Percentiles rank a stretch among this genome's conserved stretches.
These are phyloP conservation scores for Neodiprion virginianus DNA, from an alignment of 1,140 invertebrate species.

Conservation along the genomic window DNA sequence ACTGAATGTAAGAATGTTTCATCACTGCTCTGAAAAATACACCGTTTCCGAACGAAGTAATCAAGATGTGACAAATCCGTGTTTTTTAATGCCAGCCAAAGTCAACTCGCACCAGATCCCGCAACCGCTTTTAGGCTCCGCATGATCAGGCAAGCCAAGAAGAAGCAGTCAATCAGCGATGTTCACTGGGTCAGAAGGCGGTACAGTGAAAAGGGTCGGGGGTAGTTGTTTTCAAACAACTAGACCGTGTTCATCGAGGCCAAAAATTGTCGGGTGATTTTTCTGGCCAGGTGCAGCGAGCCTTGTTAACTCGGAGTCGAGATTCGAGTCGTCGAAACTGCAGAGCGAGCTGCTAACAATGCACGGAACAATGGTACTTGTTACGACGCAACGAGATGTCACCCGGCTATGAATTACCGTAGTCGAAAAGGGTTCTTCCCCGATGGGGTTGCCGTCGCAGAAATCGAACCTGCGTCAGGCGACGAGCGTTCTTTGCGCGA, in stretches of 20 bases:
- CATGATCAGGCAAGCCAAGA: too few species aligned
- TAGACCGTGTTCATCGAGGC: not conserved
- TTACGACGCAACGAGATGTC: conserved; percentile 6
- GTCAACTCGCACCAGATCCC: too few species aligned
- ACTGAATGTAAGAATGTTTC: too few species aligned
- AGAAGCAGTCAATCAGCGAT: too few species aligned
- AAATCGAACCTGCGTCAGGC: not conserved
- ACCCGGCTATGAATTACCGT: not conserved
- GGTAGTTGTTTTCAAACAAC: too few species aligned
- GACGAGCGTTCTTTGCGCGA: not conserved
- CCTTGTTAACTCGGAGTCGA: not conserved
- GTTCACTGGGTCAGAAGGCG: too few species aligned
- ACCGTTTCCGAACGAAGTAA: too few species aligned
- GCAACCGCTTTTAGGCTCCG: too few species aligned
- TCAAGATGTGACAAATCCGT: too few species aligned
- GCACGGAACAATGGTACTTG: not conserved
- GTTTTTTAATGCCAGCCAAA: too few species aligned
- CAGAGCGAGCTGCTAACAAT: not conserved
- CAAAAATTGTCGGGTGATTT: not conserved
- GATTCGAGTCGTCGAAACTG: not conserved
- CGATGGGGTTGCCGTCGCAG: not conserved
- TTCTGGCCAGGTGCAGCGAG: not conserved
- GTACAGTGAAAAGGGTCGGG: too few species aligned
- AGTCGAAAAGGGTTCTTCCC: not conserved
- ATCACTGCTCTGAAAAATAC: too few species aligned